Conservation (phyloP, 2,797 vertebrate genomes). For the Hapalemur alaotrensis region DNA sequence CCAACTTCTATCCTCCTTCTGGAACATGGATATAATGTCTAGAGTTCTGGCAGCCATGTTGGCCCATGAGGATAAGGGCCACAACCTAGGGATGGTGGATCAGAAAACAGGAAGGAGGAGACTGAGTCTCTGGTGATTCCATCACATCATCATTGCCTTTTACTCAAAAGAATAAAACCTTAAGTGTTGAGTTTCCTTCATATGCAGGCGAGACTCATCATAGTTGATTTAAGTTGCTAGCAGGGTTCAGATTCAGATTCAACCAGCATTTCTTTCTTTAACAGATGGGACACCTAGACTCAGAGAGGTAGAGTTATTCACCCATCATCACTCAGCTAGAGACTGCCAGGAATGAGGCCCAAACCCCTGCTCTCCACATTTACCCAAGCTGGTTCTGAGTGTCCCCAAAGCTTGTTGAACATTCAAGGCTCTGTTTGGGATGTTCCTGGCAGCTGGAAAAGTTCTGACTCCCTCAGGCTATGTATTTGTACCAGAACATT, state of each 20-base stretch:
- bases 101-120: neutral
- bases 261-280: neutral
- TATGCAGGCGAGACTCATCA: neutral
- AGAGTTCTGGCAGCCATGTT: neutral
- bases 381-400: neutral
- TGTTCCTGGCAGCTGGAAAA: slow-evolving; percentile 69
- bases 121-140: neutral
- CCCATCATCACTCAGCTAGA: neutral
- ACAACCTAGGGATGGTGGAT: neutral
- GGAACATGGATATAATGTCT: neutral
- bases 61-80: neutral
- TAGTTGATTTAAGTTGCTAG: neutral
- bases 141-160: neutral
- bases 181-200: neutral
- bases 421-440: slow-evolving; percentile 65
- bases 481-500: slow-evolving; percentile 75
- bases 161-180: slow-evolving; percentile 3
- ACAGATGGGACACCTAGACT: neutral
- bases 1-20: neutral
- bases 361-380: neutral
- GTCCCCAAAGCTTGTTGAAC: slow-evolving; percentile 31
- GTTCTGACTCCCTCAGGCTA: slow-evolving; percentile 66
- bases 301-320: neutral
- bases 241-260: neutral
- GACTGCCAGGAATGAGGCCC: neutral